These are phyloP conservation scores for Furnarius figulus DNA, from an alignment of 2,113 vertebrate species.

Conservation along the genomic window DNA sequence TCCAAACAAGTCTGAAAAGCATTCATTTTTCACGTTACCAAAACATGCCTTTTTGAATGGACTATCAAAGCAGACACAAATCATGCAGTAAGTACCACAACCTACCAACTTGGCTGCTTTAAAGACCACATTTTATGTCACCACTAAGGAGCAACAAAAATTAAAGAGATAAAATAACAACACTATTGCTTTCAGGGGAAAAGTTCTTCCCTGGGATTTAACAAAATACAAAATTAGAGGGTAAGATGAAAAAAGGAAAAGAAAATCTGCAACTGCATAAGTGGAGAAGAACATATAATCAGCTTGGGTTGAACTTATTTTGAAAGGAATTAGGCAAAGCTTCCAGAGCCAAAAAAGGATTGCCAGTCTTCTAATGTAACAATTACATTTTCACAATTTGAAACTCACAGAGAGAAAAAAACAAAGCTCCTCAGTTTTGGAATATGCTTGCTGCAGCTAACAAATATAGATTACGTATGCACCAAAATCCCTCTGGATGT, in stretches of 20 bases:
- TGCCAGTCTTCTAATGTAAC: background rate
- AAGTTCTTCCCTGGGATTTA: background rate
- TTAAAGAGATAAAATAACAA: background rate
- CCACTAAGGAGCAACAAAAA: background rate
- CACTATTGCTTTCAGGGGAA: background rate
- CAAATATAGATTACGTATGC: background rate
- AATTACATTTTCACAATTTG: background rate
- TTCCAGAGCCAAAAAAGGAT: background rate
- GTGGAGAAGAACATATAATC: background rate
- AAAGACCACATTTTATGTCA: background rate
- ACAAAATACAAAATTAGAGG: accelerated
- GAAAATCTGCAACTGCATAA: background rate
- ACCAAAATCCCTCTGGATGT: background rate
- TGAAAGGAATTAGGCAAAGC: background rate
- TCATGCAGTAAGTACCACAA: background rate
- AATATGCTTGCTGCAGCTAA: background rate
- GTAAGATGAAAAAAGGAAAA: background rate
- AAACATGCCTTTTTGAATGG: background rate
- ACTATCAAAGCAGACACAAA: background rate
- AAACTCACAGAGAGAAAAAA: background rate
- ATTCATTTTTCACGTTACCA: background rate
- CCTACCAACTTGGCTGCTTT: background rate
- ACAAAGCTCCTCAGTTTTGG: background rate
- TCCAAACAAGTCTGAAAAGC: background rate
- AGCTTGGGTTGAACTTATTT: background rate